Percentiles rank a stretch among this genome's conserved stretches.
Evolutionary conservation across 1,140 invertebrate species (phyloP).

Genomic region (Gerris buenoi): DNA sequence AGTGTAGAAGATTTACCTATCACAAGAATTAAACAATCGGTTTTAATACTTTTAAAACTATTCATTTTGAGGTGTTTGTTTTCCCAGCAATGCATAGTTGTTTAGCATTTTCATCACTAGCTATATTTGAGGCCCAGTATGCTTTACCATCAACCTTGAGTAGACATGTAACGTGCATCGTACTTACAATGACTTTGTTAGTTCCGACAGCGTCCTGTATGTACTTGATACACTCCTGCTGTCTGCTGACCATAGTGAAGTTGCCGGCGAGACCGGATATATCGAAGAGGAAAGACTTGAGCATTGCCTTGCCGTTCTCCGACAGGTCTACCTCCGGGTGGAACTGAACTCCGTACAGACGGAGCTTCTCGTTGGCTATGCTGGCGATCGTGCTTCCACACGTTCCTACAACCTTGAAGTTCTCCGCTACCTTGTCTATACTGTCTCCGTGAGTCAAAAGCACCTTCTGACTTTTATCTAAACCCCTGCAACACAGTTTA

Average conservation of each 20-base stretch:
- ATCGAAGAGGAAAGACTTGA: conserved; percentile 89
- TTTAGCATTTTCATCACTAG: too few species aligned
- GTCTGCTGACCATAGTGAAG: conserved; percentile 76
- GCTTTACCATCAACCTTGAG: too few species aligned
- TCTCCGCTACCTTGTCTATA: conserved; percentile 75
- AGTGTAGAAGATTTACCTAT: too few species aligned
- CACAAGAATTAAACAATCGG: too few species aligned
- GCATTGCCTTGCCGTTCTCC: conserved; percentile 73
- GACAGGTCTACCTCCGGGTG: conserved; percentile 93
- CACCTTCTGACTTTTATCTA: conserved; percentile 76
- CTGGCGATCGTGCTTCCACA: conserved; percentile 74
- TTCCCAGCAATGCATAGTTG: too few species aligned
- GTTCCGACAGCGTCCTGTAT: conserved; percentile 78
- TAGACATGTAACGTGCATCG: too few species aligned
- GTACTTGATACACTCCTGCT: conserved; percentile 84
- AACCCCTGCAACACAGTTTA: conserved; percentile 48
- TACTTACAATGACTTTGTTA: conserved; percentile 83
- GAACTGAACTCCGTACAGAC: conserved; percentile 94
- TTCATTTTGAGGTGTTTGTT: too few species aligned
- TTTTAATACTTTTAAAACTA: too few species aligned
- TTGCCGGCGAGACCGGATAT: conserved; percentile 70
- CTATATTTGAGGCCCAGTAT: too few species aligned
- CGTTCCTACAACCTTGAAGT: conserved; percentile 66
- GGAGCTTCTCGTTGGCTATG: conserved; percentile 79
- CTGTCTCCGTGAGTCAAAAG: conserved; percentile 94